Percentiles rank a stretch among this genome's conserved stretches.
Evolutionary conservation across 2,888 invertebrate genomes (phyloP).

Genomic region (Pandemis cinnamomeana): DNA sequence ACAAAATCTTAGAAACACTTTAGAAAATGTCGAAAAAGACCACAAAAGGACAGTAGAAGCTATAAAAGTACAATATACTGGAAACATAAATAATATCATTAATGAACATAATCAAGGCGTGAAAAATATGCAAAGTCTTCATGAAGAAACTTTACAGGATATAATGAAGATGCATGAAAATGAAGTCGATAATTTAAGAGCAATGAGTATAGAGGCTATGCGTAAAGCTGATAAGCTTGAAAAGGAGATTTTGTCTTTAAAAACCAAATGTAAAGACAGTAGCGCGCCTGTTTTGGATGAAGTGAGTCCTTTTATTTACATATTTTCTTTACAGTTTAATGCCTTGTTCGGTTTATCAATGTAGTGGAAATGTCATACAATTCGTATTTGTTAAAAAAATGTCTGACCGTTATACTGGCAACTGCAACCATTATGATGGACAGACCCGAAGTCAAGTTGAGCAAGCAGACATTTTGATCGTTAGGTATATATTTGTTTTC

Average conservation of each 20-base stretch:
- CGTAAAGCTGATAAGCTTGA: conserved; percentile 72
- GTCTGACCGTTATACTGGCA: too few species aligned
- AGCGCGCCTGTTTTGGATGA: conserved; percentile 53
- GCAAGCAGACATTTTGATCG: too few species aligned
- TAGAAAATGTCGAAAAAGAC: conserved; percentile 68
- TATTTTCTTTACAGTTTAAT: neutral
- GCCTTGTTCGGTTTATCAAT: too few species aligned
- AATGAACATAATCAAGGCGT: conserved; percentile 84
- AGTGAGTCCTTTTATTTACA: conserved; percentile 49
- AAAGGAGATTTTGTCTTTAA: conserved; percentile 67
- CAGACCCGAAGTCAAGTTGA: too few species aligned
- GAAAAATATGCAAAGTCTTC: conserved; percentile 79
- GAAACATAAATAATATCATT: conserved; percentile 79
- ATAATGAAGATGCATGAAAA: conserved; percentile 78
- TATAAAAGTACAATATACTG: conserved; percentile 82
- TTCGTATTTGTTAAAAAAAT: too few species aligned
- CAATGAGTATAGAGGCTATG: conserved; percentile 78
- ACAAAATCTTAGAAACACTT: conserved; percentile 57
- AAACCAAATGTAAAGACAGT: conserved; percentile 54
- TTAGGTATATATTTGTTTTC: too few species aligned
- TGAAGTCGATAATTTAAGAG: conserved; percentile 78
- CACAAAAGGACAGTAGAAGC: conserved; percentile 73
- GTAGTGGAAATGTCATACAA: too few species aligned
- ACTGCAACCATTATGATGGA: too few species aligned
- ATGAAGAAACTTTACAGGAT: conserved; percentile 80